These are phyloP conservation scores for Stenichneumon culpator DNA, from an alignment of 2,888 invertebrate genomes.

Conservation along the genomic window DNA sequence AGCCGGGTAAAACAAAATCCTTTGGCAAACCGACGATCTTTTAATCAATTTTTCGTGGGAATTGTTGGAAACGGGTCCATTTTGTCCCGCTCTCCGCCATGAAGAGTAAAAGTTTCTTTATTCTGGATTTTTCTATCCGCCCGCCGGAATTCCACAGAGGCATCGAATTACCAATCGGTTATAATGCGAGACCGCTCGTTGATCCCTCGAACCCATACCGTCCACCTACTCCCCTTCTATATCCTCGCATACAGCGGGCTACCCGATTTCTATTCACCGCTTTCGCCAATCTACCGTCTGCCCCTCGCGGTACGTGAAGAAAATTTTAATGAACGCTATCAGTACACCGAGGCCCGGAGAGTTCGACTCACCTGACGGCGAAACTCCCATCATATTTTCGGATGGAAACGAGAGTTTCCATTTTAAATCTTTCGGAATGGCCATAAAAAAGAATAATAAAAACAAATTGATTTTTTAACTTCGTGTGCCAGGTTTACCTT, in stretches of 20 bases:
- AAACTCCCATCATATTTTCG: conserved; percentile 60
- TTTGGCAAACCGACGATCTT: not conserved
- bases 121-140: conserved; percentile 16
- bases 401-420: conserved; percentile 45
- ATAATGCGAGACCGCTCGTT: conserved; percentile 34
- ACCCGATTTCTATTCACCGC: conserved; percentile 37
- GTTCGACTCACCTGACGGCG: conserved; percentile 61
- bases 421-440: not conserved
- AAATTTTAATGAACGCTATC: conserved; percentile 69
- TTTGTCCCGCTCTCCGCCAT: too few species aligned
- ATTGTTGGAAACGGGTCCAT: too few species aligned
- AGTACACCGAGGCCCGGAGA: conserved; percentile 39
- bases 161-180: conserved; percentile 41
- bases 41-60: too few species aligned
- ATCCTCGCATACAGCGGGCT: not conserved
- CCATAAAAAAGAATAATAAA: not conserved
- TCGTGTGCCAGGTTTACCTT: not conserved
- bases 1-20: not conserved
- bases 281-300: conserved; percentile 68
- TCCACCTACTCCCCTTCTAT: conserved; percentile 21
- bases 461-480: not conserved
- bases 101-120: conserved; percentile 13
- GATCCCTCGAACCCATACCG: conserved; percentile 39
- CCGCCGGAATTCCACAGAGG: conserved; percentile 23
- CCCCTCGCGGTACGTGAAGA: conserved; percentile 70